A percentile compares a stretch with the other conserved stretches of the same genome.
These are phyloP conservation scores for Acanthurus lineatus DNA, from an alignment of 2,797 vertebrate species.

Conservation along the genomic window DNA sequence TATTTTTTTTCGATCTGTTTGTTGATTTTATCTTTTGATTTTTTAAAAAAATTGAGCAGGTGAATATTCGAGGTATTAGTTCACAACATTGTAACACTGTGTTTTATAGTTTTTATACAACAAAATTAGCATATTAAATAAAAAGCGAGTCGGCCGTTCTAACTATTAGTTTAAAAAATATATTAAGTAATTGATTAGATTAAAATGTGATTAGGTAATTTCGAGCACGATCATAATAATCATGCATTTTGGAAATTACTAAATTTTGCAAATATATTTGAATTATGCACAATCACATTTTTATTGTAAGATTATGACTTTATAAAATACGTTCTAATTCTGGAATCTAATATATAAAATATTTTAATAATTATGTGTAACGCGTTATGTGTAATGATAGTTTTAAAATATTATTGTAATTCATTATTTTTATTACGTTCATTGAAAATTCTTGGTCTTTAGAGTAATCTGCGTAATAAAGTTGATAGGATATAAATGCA, in stretches of 20 bases:
- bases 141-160: not conserved
- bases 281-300: not conserved
- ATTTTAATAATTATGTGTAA: not conserved
- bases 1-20: not conserved
- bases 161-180: slow-evolving; percentile 12
- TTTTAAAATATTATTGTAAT: not conserved
- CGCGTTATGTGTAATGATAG: not conserved
- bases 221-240: slow-evolving; percentile 14
- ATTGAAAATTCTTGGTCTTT: not conserved
- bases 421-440: not conserved
- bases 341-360: slow-evolving; percentile 3
- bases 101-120: not conserved
- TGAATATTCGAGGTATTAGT: not conserved
- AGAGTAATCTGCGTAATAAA: slow-evolving; percentile 24
- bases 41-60: not conserved
- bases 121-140: slow-evolving; percentile 6
- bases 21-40: not conserved
- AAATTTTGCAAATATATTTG: not conserved
- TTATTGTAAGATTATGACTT: not conserved
- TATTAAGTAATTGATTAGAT: not conserved
- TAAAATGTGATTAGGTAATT: slow-evolving; percentile 3
- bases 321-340: not conserved
- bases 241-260: not conserved
- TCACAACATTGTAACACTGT: not conserved
- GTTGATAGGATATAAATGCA: slow-evolving; percentile 18